Evolutionary conservation across 2,113 vertebrate species (phyloP), one percentile per base, ranked within the genome.

Genomic region (Guaruba guarouba): DNA sequence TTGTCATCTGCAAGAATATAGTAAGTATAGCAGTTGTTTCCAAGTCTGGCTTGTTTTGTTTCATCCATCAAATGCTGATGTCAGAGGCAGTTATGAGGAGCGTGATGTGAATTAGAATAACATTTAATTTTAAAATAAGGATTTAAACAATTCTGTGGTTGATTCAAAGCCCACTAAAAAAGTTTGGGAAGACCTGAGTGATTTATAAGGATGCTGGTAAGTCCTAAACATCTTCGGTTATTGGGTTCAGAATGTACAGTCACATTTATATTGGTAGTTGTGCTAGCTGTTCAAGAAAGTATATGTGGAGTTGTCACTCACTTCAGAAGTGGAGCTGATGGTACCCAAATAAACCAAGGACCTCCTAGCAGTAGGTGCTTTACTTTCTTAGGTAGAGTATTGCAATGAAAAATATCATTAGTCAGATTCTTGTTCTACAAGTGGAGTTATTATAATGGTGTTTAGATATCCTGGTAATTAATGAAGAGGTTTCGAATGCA

Each of bases 401-500:
- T 78, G 22, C 4, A 62, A 76, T 69, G 12, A 70, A 84, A 84
- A 90, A 74, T 79, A 71, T 1, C 17, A 18, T 51, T 55, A 61
- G 69, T 43, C 44, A 43, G 68, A 64, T 86, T 90, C n/a, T 59
- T 73, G 23, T 52, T 90, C 70, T 76, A 0, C 85, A 79, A 90
- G n/a, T 82, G 64, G 46, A 69, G 66, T 81, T 91, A 80, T 89
- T 79, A 89, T 91, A 95, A 79, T 94, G 44, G 44, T 92, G 41
- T 93, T 93, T 94, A 71, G 92, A 78, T 62, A 88, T 91, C 37
- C 18, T 78, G 48, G 85, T 94, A 95, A 97, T 96, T 96, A 96
- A 95, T 92, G 74, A 96, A 92, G 76, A 71, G 37, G 19, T 93
- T 94, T 94, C 55, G 83, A 74, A 91, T 57, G 67, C 93, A 96